Conservation (phyloP, 2,888 invertebrate genomes). For the Muschampia plurimacula region DNA sequence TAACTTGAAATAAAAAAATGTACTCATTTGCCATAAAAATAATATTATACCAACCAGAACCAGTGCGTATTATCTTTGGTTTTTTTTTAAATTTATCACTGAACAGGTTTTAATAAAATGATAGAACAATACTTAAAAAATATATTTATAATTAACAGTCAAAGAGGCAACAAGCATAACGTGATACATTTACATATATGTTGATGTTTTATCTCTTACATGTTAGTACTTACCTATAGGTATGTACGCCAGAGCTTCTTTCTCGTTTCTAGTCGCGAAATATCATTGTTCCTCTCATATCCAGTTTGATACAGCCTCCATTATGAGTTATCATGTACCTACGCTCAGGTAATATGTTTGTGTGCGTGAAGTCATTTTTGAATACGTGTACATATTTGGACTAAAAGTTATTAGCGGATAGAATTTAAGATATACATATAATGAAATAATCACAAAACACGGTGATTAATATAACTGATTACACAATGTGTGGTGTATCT, state of each 20-base stretch:
- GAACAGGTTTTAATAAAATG: too few relatives aligned
- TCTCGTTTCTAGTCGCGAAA: slow-evolving; percentile 67
- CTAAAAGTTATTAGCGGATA: neutral
- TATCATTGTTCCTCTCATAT: slow-evolving; percentile 76
- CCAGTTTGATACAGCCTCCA: slow-evolving; percentile 63
- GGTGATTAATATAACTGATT: too few relatives aligned
- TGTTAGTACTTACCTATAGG: neutral
- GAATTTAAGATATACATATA: neutral
- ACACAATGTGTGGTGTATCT: too few relatives aligned
- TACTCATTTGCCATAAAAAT: too few relatives aligned
- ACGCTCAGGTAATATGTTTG: slow-evolving; percentile 31
- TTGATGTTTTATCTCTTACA: neutral
- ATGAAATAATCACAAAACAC: too few relatives aligned
- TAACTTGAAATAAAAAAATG: too few relatives aligned
- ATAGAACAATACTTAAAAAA: too few relatives aligned
- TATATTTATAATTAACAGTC: too few relatives aligned
- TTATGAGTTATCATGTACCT: slow-evolving; percentile 38
- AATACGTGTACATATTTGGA: slow-evolving; percentile 40
- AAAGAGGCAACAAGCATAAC: neutral
- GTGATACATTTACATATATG: too few relatives aligned
- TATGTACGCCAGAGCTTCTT: slow-evolving; percentile 54
- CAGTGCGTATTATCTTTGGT: too few relatives aligned
- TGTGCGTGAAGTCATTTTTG: slow-evolving; percentile 51
- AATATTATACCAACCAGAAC: too few relatives aligned
- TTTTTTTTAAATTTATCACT: too few relatives aligned